phyloP scores from a whole-genome alignment of 2,797 vertebrate genomes.

The Lates japonicus region DNA sequence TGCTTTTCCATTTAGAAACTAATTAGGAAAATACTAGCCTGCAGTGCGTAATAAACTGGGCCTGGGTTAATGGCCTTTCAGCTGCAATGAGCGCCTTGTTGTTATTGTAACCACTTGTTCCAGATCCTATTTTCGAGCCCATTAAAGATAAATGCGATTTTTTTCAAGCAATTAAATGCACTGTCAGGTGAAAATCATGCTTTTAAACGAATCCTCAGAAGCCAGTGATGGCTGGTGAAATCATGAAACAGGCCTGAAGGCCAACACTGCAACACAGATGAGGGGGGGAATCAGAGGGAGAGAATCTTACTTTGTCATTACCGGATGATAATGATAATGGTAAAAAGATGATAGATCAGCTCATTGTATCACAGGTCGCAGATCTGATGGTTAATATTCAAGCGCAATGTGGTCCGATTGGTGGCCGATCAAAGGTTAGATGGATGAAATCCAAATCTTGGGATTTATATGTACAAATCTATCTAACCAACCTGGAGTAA shows the following conservation, averaged over 20 bases:
- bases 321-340: constrained; percentile 1
- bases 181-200: constrained; percentile 39
- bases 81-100: constrained; percentile 44
- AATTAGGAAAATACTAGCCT: constrained; percentile 39
- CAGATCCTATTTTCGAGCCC: constrained; percentile 37
- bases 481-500: not conserved
- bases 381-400: constrained; percentile 33
- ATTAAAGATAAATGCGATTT: constrained; percentile 49
- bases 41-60: constrained; percentile 45
- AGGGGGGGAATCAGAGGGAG: not conserved
- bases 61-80: constrained; percentile 53
- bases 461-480: not conserved
- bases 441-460: constrained; percentile 51
- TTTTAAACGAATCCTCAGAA: constrained; percentile 16
- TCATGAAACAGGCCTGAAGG: constrained; percentile 51
- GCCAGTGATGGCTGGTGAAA: constrained; percentile 20
- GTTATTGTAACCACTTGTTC: constrained; percentile 46
- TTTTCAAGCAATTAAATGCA: constrained; percentile 32
- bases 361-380: not conserved
- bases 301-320: constrained; percentile 3
- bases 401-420: not conserved
- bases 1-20: constrained; percentile 37
- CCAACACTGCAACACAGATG: constrained; percentile 20
- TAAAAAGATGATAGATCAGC: not conserved
- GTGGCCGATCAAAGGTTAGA: constrained; percentile 37